Conservation (phyloP, 2,797 vertebrate species). For the Ctenosaura bakeri region DNA sequence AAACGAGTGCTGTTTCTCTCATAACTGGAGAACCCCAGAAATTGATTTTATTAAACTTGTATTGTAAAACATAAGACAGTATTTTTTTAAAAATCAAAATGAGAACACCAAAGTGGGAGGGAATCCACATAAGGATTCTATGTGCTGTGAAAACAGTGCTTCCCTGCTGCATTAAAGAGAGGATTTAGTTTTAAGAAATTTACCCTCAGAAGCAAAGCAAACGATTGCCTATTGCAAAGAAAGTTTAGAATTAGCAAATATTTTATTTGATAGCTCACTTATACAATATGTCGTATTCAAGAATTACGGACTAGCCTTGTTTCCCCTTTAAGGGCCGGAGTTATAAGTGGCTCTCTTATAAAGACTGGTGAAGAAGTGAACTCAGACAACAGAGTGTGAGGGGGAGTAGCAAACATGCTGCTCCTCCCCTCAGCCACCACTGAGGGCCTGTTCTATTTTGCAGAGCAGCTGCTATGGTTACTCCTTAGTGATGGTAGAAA, state of each 20-base stretch:
- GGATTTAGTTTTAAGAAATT: not conserved
- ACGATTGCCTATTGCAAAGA: not conserved
- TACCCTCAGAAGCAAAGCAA: not conserved
- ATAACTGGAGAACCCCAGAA: not conserved
- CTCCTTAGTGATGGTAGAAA: no score
- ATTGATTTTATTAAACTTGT: not conserved
- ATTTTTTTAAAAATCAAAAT: not conserved
- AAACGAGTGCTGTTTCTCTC: no score
- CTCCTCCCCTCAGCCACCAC: no score
- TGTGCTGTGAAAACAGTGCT: not conserved
- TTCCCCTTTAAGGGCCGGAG: no score
- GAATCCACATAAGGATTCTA: not conserved
- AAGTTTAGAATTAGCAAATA: not conserved
- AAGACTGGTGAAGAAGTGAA: no score
- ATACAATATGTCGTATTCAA: not conserved
- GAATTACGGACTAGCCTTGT: not conserved
- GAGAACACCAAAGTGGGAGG: not conserved
- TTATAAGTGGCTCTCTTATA: no score
- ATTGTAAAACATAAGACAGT: not conserved
- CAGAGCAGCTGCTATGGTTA: no score
- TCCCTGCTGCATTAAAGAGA: not conserved
- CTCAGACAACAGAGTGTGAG: no score
- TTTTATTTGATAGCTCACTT: not conserved
- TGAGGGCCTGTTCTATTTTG: no score
- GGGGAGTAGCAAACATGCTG: no score